phyloP scores from a whole-genome alignment of 2,797 vertebrate species.

The Pteropus rufus region DNA sequence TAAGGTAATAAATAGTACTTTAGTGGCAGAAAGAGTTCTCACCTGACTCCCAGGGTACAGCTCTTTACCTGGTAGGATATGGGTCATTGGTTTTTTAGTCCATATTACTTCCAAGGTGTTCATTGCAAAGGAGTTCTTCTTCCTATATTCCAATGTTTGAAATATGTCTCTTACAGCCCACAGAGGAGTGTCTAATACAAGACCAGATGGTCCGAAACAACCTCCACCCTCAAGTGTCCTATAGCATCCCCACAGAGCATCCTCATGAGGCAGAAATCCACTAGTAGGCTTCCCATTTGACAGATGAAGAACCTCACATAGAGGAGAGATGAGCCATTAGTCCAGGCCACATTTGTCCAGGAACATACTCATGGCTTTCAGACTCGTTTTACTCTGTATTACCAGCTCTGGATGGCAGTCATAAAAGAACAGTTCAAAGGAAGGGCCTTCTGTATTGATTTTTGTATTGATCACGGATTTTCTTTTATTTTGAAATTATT shows the following conservation, averaged over 20 bases:
- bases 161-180: not conserved
- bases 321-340: not conserved
- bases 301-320: not conserved
- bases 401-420: not conserved
- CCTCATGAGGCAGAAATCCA: not conserved
- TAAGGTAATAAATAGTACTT: not conserved
- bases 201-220: not conserved
- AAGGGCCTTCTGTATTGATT: not conserved
- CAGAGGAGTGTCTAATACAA: not conserved
- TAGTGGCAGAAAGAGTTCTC: not conserved
- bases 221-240: not conserved
- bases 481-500: not conserved
- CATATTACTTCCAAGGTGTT: not conserved
- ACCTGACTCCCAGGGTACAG: not conserved
- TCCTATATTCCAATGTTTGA: not conserved
- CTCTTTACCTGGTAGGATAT: not conserved
- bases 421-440: not conserved
- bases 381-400: not conserved
- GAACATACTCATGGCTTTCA: not conserved
- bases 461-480: not conserved
- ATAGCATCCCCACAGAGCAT: not conserved
- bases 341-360: not conserved
- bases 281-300: not conserved
- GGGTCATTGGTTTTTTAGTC: not conserved
- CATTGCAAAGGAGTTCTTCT: not conserved